These are phyloP conservation scores for Nicator chloris DNA, from an alignment of 2,113 vertebrate species.

Conservation along the genomic window DNA sequence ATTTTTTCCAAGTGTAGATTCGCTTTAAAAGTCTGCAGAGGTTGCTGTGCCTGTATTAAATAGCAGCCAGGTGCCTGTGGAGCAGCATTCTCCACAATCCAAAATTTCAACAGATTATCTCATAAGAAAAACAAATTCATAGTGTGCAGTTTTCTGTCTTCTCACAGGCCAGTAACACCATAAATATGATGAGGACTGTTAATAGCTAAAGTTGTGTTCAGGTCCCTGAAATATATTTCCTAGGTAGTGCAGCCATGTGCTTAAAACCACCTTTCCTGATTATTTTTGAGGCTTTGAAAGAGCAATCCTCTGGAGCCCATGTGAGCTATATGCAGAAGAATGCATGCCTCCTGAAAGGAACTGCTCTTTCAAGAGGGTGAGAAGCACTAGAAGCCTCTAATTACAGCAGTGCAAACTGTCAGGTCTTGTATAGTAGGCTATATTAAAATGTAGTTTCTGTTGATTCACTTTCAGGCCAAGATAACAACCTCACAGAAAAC, in stretches of 20 bases:
- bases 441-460: not conserved
- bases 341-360: not conserved
- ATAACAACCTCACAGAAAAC: not conserved
- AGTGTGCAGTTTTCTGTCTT: not conserved
- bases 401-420: not conserved
- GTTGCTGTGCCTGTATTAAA: not conserved
- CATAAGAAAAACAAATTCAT: not conserved
- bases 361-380: not conserved
- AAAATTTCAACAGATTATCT: not conserved
- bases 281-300: not conserved
- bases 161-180: not conserved
- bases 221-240: not conserved
- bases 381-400: not conserved
- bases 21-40: not conserved
- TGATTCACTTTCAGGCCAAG: not conserved
- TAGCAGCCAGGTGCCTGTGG: not conserved
- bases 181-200: not conserved
- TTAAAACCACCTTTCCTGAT: not conserved
- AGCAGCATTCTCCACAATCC: not conserved
- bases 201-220: not conserved
- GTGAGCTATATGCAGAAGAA: not conserved
- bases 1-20: not conserved
- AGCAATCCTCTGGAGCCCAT: not conserved
- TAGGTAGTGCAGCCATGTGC: not conserved
- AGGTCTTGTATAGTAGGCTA: not conserved